phyloP scores from a whole-genome alignment of 2,888 invertebrate species.

The Phortica magna region DNA sequence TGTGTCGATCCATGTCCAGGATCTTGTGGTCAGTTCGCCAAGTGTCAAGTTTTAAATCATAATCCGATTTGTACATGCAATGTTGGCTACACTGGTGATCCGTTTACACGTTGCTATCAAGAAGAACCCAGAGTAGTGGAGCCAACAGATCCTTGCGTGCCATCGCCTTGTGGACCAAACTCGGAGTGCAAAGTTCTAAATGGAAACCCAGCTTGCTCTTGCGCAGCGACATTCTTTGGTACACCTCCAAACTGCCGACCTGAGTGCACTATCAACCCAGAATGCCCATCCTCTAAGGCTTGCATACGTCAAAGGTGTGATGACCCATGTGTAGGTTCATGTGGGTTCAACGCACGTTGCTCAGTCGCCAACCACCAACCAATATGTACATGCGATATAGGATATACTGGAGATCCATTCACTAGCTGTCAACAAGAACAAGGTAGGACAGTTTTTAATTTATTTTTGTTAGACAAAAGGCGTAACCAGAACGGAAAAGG shows the following conservation, averaged over 20 bases:
- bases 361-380: conserved; percentile 82
- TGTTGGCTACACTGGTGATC: conserved; percentile 85
- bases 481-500: conserved; percentile 43
- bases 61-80: conserved; percentile 89
- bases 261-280: conserved; percentile 88
- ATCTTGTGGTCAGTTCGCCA: conserved; percentile 87
- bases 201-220: conserved; percentile 85
- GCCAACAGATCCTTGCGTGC: conserved; percentile 81
- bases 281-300: conserved; percentile 86
- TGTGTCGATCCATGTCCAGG: conserved; percentile 88
- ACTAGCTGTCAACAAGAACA: conserved; percentile 78
- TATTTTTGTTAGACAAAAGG: conserved; percentile 42
- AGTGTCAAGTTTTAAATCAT: conserved; percentile 89
- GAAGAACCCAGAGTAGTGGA: conserved; percentile 63
- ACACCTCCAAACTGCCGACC: conserved; percentile 88
- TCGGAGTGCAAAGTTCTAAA: conserved; percentile 84
- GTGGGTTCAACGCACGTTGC: conserved; percentile 81
- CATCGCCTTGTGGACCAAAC: conserved; percentile 89
- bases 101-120: conserved; percentile 83
- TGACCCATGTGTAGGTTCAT: conserved; percentile 85
- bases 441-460: conserved; percentile 69
- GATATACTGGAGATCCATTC: conserved; percentile 82
- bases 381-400: conserved; percentile 81
- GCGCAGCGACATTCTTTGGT: conserved; percentile 84
- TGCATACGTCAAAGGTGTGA: conserved; percentile 86